Percentiles rank a stretch among this genome's conserved stretches.
phyloP scores from a whole-genome alignment of 53 echinoderm and acorn worm genomes.

The Luidia sarsii region DNA sequence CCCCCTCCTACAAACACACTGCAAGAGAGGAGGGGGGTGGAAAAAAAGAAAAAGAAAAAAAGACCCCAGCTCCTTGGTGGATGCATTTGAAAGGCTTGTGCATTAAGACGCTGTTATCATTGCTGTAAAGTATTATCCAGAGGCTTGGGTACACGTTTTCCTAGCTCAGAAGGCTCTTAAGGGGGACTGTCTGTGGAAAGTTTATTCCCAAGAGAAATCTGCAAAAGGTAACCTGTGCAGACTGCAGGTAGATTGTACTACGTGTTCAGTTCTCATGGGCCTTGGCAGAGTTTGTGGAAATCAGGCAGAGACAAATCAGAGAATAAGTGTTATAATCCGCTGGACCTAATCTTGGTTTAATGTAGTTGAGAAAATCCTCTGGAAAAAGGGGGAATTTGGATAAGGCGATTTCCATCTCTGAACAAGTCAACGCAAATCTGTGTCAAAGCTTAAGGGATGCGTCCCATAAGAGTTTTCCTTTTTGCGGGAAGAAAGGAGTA shows the following conservation, averaged over 20 bases:
- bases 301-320: neutral
- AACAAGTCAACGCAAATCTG: neutral
- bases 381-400: neutral
- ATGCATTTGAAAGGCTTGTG: constrained; percentile 36
- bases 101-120: constrained; percentile 28
- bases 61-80: neutral
- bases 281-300: neutral
- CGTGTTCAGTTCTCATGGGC: neutral
- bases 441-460: neutral
- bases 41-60: neutral
- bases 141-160: neutral
- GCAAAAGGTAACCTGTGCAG: neutral
- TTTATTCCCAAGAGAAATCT: constrained; percentile 1
- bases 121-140: neutral
- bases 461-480: too few relatives aligned
- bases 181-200: neutral
- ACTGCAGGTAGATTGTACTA: neutral
- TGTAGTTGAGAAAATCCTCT: neutral
- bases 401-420: neutral
- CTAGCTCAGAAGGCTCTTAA: neutral
- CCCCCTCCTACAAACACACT: too few relatives aligned
- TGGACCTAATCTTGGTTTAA: neutral
- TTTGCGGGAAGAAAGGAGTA: too few relatives aligned
- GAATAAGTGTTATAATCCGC: constrained; percentile 13
- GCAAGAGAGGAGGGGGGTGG: neutral